Evolutionary conservation across 2,888 invertebrate species (phyloP).

Genomic region (Hyles lineata): DNA sequence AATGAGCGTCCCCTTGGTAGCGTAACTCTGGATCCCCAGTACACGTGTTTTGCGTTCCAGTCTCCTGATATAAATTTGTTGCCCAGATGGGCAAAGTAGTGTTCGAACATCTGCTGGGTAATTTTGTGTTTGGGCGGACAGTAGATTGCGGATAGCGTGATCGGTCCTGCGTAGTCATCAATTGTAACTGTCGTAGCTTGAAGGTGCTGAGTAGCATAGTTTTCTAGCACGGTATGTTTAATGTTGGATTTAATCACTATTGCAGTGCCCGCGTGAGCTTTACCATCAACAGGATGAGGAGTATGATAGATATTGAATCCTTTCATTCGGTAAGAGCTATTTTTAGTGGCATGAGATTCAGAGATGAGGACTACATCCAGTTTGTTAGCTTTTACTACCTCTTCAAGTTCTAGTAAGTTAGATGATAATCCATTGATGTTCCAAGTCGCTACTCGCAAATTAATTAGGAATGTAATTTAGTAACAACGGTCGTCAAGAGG

Average conservation of each 20-base stretch:
- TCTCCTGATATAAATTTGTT: slow-evolving; percentile 31
- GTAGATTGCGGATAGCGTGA: slow-evolving; percentile 29
- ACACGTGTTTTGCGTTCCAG: slow-evolving; percentile 39
- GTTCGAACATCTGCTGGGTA: slow-evolving; percentile 13
- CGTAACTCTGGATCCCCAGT: slow-evolving; percentile 35
- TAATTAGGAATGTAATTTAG: background rate
- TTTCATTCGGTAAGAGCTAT: background rate
- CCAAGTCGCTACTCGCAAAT: background rate
- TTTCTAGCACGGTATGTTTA: slow-evolving; percentile 26
- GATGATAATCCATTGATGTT: background rate
- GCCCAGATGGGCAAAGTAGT: background rate
- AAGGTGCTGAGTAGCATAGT: slow-evolving; percentile 30
- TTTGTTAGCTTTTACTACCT: background rate
- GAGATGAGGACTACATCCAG: background rate
- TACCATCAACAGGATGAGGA: slow-evolving; percentile 35
- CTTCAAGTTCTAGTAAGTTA: slow-evolving; percentile 3
- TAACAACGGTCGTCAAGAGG: background rate
- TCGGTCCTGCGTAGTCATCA: background rate
- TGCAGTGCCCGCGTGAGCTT: slow-evolving; percentile 25
- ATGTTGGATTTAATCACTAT: slow-evolving; percentile 19
- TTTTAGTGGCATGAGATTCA: background rate
- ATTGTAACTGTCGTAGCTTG: slow-evolving; percentile 32
- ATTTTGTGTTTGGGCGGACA: slow-evolving; percentile 31
- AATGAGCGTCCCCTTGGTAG: slow-evolving; percentile 31
- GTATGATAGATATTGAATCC: slow-evolving; percentile 29